phyloP scores from a whole-genome alignment of 2,797 vertebrate genomes.

The Chrosomus eos region DNA sequence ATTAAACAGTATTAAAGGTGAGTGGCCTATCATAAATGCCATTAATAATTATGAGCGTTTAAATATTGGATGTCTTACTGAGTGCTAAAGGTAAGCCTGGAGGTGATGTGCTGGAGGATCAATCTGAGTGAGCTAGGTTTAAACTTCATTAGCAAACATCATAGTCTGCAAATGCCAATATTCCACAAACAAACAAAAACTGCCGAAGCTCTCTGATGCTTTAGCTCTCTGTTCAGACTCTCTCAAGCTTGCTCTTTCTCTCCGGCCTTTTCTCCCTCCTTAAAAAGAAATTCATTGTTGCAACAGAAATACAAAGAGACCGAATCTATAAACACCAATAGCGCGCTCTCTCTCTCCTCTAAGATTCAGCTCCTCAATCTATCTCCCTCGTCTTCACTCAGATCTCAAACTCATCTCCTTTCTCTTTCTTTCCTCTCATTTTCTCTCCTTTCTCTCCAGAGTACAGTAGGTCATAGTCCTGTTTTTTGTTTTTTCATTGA shows the following conservation, averaged over 20 bases:
- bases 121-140: slow-evolving; percentile 13
- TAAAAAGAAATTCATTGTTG: slow-evolving; percentile 20
- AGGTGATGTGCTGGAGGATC: slow-evolving; percentile 41
- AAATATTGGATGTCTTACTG: slow-evolving; percentile 50
- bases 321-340: slow-evolving; percentile 36
- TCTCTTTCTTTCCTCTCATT: slow-evolving; percentile 9
- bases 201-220: not conserved
- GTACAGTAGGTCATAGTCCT: not conserved
- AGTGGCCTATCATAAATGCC: slow-evolving; percentile 20
- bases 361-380: slow-evolving; percentile 1
- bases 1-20: slow-evolving; percentile 26
- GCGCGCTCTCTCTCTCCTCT: not conserved
- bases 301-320: slow-evolving; percentile 32
- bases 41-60: slow-evolving; percentile 38
- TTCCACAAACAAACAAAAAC: slow-evolving; percentile 24
- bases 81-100: slow-evolving; percentile 26
- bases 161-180: slow-evolving; percentile 22
- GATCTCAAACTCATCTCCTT: slow-evolving; percentile 23
- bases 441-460: slow-evolving; percentile 17
- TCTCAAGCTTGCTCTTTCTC: not conserved
- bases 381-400: slow-evolving; percentile 12
- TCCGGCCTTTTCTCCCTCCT: not conserved
- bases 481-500: slow-evolving; percentile 17
- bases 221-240: not conserved
- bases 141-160: slow-evolving; percentile 47